Evolutionary conservation across 2,113 vertebrate species (phyloP), one percentile per base, ranked within the genome.

Genomic region (Pedionomus torquatus): DNA sequence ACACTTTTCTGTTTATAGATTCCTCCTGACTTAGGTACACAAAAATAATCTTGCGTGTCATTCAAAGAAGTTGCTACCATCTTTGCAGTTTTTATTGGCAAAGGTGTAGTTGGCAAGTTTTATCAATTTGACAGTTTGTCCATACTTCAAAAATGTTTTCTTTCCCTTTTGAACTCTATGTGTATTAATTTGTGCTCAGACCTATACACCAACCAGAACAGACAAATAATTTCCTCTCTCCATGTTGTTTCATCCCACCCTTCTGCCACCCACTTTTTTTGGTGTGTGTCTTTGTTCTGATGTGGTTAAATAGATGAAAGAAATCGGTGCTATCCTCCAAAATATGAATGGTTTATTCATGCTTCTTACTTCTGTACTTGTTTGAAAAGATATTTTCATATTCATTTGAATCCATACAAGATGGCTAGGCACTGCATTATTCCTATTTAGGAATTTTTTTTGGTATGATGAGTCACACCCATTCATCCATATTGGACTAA

Each of bases 171-270:
- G 72, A 83, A 89, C 39, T 30, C 14, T 43, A 2, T 35, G 7
- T 41, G 8, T 63, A 30, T 69, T 66, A 49, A 21, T 77, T 86
- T 79, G 37, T 83, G 39, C 41, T 65, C 39, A 58, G 31, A 78
- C 19, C 6, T 63, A 23, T n/a, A 58, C 19, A 43, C 11, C 19
- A 48, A 30, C 12, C n/a, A 65, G 43, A 69, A 64, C 7, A 52
- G 20, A 55, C 28, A 71, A 65, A 21, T 30, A 64, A 28, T 43
- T 87, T 57, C 19, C 8, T 78, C 5, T 6, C 24, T 87, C 31
- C 8, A 5, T 31, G 11, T 49, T 51, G 15, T 61, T 54, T 6
- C 4, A 4, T 28, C 9, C 4, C 11, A 5, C 3, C 10, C 4
- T 4, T 7, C 12, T 2, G 18, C 49, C 11, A 24, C 12, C 43